A percentile compares a stretch with the other conserved stretches of the same genome.
phyloP scores from a whole-genome alignment of 2,113 vertebrate genomes.

The Microcebus griseorufus region DNA sequence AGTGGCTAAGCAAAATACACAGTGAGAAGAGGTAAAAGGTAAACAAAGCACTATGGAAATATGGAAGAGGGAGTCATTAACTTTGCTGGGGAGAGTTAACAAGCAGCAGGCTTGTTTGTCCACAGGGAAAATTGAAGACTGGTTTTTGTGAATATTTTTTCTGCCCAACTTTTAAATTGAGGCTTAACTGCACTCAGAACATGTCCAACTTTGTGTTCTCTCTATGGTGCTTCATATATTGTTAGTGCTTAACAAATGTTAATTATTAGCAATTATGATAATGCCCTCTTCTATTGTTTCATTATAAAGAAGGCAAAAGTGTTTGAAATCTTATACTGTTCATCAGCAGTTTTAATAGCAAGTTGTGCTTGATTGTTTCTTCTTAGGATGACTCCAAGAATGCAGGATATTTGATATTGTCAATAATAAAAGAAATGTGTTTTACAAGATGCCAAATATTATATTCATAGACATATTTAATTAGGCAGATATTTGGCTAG shows the following conservation, averaged over 20 bases:
- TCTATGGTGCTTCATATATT: background rate
- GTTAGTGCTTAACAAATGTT: background rate
- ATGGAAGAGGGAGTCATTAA: background rate
- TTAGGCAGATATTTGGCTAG: constrained; percentile 34
- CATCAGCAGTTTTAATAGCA: background rate
- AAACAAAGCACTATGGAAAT: background rate
- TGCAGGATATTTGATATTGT: constrained; percentile 2
- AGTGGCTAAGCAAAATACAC: background rate
- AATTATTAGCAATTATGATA: background rate
- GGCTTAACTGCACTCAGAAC: background rate
- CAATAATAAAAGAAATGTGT: background rate
- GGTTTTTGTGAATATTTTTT: background rate
- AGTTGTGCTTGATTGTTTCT: background rate
- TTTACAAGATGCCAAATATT: constrained; percentile 5
- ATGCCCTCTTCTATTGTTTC: background rate
- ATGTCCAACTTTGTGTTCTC: background rate
- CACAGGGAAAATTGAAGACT: background rate
- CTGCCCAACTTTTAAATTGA: background rate
- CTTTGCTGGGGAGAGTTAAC: background rate
- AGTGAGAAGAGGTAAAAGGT: background rate
- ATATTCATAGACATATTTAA: constrained; percentile 30
- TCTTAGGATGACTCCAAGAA: background rate
- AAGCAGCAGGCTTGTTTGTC: background rate
- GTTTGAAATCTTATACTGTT: constrained; percentile 29
- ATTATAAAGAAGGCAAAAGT: background rate